Conservation (phyloP, 1,140 invertebrate species). For the Tribolium castaneum region DNA sequence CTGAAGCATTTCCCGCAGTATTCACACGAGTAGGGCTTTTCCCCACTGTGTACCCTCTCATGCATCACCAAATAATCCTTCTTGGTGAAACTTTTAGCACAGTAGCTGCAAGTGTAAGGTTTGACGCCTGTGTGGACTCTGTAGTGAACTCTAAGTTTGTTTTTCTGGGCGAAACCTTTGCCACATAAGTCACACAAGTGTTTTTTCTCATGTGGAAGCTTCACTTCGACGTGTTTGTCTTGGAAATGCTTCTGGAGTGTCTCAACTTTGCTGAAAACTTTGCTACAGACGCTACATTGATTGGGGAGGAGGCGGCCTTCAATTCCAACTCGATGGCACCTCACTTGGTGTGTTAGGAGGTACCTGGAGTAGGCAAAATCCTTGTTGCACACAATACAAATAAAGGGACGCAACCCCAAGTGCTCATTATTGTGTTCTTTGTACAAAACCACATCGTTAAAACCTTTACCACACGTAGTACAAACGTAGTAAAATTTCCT, state of each 20-base stretch:
- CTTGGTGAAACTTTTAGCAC: constrained; percentile 67
- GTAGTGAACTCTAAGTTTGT: constrained; percentile 71
- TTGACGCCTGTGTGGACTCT: constrained; percentile 69
- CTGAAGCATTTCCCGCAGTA: constrained; percentile 68
- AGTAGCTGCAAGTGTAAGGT: constrained; percentile 67
- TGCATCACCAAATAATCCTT: constrained; percentile 70
- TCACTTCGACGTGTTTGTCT: constrained; percentile 64
- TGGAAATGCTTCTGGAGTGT: constrained; percentile 67
- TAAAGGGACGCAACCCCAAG: constrained; percentile 75
- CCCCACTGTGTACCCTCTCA: constrained; percentile 68
- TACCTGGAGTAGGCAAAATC: constrained; percentile 70
- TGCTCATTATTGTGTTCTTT: constrained; percentile 73
- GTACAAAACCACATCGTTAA: constrained; percentile 57
- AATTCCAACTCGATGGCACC: constrained; percentile 63
- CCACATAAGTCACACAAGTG: constrained; percentile 68
- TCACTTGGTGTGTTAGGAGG: constrained; percentile 60
- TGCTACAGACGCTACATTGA: constrained; percentile 62
- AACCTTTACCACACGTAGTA: constrained; percentile 67
- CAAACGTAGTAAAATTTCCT: constrained; percentile 64
- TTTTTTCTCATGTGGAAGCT: constrained; percentile 55
- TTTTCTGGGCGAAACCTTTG: constrained; percentile 70
- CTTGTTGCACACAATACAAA: constrained; percentile 57
- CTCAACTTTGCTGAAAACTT: constrained; percentile 64
- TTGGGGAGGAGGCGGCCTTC: constrained; percentile 53
- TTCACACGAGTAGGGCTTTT: constrained; percentile 67